Base-by-base conservation (phyloP, 2,888 invertebrate genomes). In the Carterocephalus palaemon region DNA sequence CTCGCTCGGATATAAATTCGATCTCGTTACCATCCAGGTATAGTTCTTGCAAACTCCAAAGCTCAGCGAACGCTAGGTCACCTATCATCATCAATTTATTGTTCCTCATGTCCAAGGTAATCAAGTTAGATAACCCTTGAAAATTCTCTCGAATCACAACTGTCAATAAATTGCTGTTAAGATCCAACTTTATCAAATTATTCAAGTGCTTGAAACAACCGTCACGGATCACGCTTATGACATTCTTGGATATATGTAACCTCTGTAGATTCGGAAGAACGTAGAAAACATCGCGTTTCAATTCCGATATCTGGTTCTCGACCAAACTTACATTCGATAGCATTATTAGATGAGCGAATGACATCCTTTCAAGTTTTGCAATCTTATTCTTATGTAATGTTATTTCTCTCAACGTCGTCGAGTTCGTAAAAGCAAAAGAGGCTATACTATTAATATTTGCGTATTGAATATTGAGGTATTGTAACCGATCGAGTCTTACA, bases 201-300 rank as follows among this genome's bases (percentile, higher is more conserved):
- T 89, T 89, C 62, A 95, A 78, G 61, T 92, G 90, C 57, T 89
- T 89, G 70, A 95, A 96, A 37, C 97, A 93, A 47, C 93, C 93
- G 42, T 96, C 95, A 62, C 97, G 97, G 26, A 97, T 83, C 5
- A 92, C 90, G 55, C 93, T 92, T 50, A 98, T 89, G 62, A 92
- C 92, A 73, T 98, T 98, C 66, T 92, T 92, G 61, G 95, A 95
- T 42, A 98, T 83, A 64, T 91, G 91, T 46, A 98, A 88, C 52
- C 92, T 90, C 60, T 91, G 91, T 55, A 94, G 79, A 51, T 89
- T 88, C 0, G 94, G 94, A 17, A 95, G 77, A 64, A 92, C 91
- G 45, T 92, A 89, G 72, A 95, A 95, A 3, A 93, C 92, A 64
- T 91, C 90, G 48, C 91, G 88, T 64, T 91, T 90, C 61, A 95